A percentile compares a stretch with the other conserved stretches of the same genome.
These are phyloP conservation scores for Doris montereyensis DNA, from an alignment of 2,888 invertebrate genomes.

Conservation along the genomic window DNA sequence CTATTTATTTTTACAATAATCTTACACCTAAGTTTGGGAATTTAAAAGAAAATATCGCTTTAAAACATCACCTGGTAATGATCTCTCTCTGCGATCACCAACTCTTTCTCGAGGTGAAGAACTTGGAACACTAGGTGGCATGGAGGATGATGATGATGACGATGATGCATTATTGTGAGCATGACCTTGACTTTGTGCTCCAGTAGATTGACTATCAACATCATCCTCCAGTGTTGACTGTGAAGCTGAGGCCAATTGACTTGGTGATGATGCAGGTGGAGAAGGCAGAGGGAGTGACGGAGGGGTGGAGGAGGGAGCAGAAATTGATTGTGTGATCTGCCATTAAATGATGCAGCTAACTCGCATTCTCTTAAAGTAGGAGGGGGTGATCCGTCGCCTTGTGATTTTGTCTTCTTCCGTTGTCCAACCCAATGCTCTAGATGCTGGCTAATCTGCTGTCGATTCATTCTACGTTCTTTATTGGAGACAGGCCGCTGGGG, in stretches of 20 bases:
- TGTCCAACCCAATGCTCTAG: slow-evolving; percentile 61
- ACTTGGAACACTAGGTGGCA: too few species aligned
- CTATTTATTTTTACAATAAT: too few species aligned
- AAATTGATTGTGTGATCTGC: too few species aligned
- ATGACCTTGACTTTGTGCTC: background rate
- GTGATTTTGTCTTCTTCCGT: background rate
- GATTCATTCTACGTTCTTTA: slow-evolving; percentile 63
- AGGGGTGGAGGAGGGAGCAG: slow-evolving; percentile 14
- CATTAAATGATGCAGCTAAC: too few species aligned
- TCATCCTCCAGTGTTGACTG: slow-evolving; percentile 11
- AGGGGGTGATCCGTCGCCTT: background rate
- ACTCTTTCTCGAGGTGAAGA: too few species aligned
- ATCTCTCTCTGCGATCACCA: too few species aligned
- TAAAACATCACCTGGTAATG: too few species aligned
- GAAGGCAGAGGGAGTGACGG: slow-evolving; percentile 5
- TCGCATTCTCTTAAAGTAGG: too few species aligned
- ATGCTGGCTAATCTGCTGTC: slow-evolving; percentile 66
- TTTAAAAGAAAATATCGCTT: too few species aligned
- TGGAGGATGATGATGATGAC: too few species aligned
- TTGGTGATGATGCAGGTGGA: background rate
- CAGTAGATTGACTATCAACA: slow-evolving; percentile 17
- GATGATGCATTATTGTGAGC: too few species aligned
- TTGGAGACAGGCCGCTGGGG: slow-evolving; percentile 58
- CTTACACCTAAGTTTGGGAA: too few species aligned
- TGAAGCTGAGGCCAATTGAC: background rate